Evolutionary conservation across 2,797 vertebrate genomes (phyloP), one percentile per base, ranked within the genome.

Genomic region (Danionella dracula): DNA sequence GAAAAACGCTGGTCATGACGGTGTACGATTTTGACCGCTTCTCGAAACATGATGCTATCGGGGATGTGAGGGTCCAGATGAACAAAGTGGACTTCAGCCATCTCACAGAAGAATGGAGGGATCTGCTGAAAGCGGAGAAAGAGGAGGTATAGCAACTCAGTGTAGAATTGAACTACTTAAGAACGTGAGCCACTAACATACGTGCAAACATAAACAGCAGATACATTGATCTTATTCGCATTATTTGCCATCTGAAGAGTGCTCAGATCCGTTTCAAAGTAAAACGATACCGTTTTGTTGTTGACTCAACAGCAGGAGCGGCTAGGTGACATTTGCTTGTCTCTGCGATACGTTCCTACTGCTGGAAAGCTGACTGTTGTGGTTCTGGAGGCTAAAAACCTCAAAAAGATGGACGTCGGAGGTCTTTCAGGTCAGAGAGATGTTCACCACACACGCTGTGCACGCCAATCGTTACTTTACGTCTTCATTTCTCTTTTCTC

Each of bases 371-470:
- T 99, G 81, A 97, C 95, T 4, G 90, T 99, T 5, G 95, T 99
- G 66, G 90, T 99, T 76, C 85, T 99, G 68, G 96, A 99, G 76
- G 96, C 96, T 12, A 99, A 99, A 90, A 99, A 99, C 84, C 86
- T 99, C 69, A 99, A 99, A 85, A 98, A 99, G 88, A 98, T 99
- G 96, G 97, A 99, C 71, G 96, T 98, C 0, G 96, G 96, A 58
- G 97, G 97, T 62, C 89, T 99, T 76, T 99, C 97, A 79, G 96
- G 96, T 95, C 80, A 75, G 83, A 27, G 50, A 29, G 44, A 11
- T 8, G 8, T 40, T 1, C 2, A n/a, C 8, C 37, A 32, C 11
- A 4, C 4, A 21, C 13, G 46, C 17, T 8, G 4, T 53, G 15
- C 31, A 9, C 2, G 32, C 34, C 29, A 42, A 13, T 4, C 21